phyloP scores from a whole-genome alignment of 2,797 vertebrate genomes.

The Sebastes nivosus region DNA sequence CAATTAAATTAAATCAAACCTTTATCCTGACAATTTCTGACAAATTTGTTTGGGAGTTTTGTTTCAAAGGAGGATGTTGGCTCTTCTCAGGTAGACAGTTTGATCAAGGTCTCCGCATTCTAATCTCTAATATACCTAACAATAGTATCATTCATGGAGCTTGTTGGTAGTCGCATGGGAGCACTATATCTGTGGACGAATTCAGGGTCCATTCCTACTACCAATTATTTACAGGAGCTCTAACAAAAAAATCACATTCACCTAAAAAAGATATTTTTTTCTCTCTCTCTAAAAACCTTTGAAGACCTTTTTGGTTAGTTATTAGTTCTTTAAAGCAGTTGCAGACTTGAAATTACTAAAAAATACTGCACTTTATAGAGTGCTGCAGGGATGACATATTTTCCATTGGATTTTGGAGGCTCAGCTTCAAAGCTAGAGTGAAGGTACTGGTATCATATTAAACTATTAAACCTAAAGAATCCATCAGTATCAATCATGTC shows the following conservation, averaged over 20 bases:
- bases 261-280: neutral
- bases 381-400: no score
- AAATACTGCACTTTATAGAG: no score
- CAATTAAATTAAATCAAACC: neutral
- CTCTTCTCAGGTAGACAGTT: neutral
- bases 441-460: no score
- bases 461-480: fast-evolving
- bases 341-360: no score
- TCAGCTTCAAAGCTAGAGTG: no score
- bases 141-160: neutral
- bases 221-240: neutral
- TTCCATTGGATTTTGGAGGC: no score
- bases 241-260: neutral
- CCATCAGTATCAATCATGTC: no score
- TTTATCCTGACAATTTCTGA: neutral
- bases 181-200: neutral
- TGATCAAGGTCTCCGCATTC: neutral
- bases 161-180: neutral
- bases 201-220: neutral
- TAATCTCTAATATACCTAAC: neutral
- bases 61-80: neutral
- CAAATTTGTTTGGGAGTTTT: neutral
- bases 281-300: neutral
- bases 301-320: neutral
- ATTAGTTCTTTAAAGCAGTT: neutral